Evolutionary conservation across 2,113 vertebrate species (phyloP), one percentile per base, ranked within the genome.

Genomic region (Zeus faber): DNA sequence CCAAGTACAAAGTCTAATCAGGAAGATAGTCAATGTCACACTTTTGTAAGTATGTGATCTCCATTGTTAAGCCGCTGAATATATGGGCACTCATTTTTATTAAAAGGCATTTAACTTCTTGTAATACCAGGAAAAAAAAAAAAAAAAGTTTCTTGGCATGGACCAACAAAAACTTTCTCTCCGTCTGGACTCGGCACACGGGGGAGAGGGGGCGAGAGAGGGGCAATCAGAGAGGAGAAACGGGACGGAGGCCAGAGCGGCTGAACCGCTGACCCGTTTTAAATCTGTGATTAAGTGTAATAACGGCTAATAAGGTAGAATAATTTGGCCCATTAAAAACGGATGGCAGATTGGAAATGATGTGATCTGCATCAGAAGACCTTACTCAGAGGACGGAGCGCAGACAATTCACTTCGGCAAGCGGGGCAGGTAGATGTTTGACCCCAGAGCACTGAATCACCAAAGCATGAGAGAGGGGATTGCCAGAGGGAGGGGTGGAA

Each of bases 381-480:
- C 79, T 88, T 82, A 72, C 71, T 67, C 46, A 51, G 72, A 81
- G 66, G 73, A 82, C 65, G 41, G 23, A 57, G 49, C 72, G 88
- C 85, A 72, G 89, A 87, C 88, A 83, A 85, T 85, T 87, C 79
- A 87, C 90, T 93, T 86, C 88, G 90, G 86, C 83, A 81, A 60
- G 73, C 16, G 89, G 89, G 79, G 81, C 80, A 85, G 31, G 87
- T 2, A 39, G 25, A 84, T 90, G 72, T 80, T 80, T 88, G 85
- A 92, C 86, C 81, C 82, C 62, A 70, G 52, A 84, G 85, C 89
- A 80, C 79, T 91, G 88, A 93, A 92, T 94, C 93, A 93, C 81
- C 79, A 25, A 23, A 16, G n/a, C n/a, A n/a, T n/a, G n/a, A n/a
- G n/a, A n/a, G n/a, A n/a, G n/a, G n/a, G n/a, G n/a, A n/a, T n/a